phyloP scores from a whole-genome alignment of 1,140 invertebrate species.

The Drosophila tani region DNA sequence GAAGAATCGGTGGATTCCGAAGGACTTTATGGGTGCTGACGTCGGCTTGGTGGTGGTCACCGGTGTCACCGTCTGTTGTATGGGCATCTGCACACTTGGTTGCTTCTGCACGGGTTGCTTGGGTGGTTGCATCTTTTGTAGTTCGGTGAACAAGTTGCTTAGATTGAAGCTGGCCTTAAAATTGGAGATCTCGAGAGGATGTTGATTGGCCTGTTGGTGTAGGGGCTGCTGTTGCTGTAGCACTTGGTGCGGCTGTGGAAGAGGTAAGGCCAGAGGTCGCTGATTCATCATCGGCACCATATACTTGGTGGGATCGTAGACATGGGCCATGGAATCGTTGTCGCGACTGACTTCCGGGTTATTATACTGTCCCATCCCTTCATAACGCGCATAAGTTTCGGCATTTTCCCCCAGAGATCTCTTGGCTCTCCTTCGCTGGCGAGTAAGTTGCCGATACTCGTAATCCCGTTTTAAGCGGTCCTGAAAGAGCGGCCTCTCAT shows the following conservation, averaged over 20 bases:
- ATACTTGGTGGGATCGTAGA: slow-evolving; percentile 37
- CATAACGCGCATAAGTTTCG: too few species aligned
- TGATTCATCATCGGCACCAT: slow-evolving; percentile 55
- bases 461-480: not conserved
- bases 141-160: slow-evolving; percentile 40
- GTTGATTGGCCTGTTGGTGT: not conserved
- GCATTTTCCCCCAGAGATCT: slow-evolving; percentile 15
- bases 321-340: not conserved
- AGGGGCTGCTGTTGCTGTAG: not conserved
- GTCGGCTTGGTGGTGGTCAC: not conserved
- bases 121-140: slow-evolving; percentile 7
- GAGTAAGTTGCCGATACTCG: not conserved
- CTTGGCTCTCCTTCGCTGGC: slow-evolving; percentile 4
- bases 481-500: not conserved
- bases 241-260: not conserved
- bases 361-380: not conserved
- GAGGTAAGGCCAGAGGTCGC: not conserved
- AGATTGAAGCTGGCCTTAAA: slow-evolving; percentile 49
- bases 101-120: not conserved
- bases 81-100: not conserved
- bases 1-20: slow-evolving; percentile 34
- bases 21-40: not conserved
- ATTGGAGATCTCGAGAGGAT: not conserved
- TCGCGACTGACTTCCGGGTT: slow-evolving; percentile 3
- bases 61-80: not conserved